Base-by-base conservation (phyloP, 2,797 vertebrate species). In the Sebastes steindachneri region DNA sequence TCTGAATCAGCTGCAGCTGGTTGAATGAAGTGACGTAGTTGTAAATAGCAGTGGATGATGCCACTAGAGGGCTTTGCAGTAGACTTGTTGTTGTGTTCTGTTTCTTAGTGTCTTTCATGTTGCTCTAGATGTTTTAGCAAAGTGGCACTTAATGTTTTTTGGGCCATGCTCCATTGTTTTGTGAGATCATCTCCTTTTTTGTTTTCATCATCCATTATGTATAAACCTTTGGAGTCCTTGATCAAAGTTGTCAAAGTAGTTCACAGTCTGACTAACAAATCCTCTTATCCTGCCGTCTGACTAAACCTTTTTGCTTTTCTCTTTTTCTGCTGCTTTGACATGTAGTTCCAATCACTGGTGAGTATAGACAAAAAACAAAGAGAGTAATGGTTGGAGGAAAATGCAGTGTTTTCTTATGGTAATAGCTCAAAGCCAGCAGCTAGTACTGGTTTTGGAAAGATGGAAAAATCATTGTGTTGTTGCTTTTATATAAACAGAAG, bases 271-370 rank as follows among this genome's bases (percentile, higher is more conserved):
- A 5, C 81, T 69, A 72, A 75, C 54, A 23, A 45, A 35, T 70
- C 31, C 10, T 60, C 54, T 54, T 19, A 14, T 53, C 28, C 57
- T 73, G 35, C 41, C 55, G 14, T 77, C 63, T 84, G 51, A 86
- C 82, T 87, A 73, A 92, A 90, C 45, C 28, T 57, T 63, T 93
- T 68, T 91, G 28, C 83, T 93, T 63, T 92, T 74, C 71, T 95
- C 92, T 95, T 95, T 96, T 96, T 92, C 95, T 94, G 95, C 96
- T 97, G 97, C 97, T 95, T 93, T 93, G 81, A 75, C 80, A 92
- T 93, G 93, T 95, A 99, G 98, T 99, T 93, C 98, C 98, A 89
- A 99, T 99, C 94, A 99, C 98, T 87, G 98, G 98, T 99, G 96
- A 98, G 98, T 98, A 87, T 70, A 19, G 66, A 68, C 19, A 1